Evolutionary conservation across 2,888 invertebrate genomes (phyloP).

Genomic region (Theristus sp.): DNA sequence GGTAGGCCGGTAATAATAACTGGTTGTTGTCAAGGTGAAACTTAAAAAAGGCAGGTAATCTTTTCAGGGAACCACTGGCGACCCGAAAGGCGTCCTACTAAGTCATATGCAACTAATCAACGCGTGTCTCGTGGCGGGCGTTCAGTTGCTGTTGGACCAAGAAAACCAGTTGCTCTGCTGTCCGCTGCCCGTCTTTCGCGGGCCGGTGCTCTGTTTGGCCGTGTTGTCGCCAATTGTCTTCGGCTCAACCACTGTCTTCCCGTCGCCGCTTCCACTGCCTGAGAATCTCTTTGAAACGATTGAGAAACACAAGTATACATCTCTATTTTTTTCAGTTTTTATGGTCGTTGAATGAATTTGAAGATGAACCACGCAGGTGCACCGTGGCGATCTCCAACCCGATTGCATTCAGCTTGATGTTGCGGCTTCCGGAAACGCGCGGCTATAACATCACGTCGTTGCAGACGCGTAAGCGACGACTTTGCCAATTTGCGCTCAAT

Average conservation of each 20-base stretch:
- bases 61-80: slow-evolving; percentile 19
- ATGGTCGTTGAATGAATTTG: too few species aligned
- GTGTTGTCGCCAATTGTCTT: slow-evolving; percentile 20
- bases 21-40: not conserved
- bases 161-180: slow-evolving; percentile 10
- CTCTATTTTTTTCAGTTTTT: too few species aligned
- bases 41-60: not conserved
- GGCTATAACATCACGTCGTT: not conserved
- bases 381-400: not conserved
- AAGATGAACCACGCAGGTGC: not conserved
- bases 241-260: slow-evolving; percentile 18
- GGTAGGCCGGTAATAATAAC: slow-evolving; percentile 8
- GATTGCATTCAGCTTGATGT: not conserved
- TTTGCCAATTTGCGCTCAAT: too few species aligned
- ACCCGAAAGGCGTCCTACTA: slow-evolving; percentile 19
- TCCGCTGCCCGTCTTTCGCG: slow-evolving; percentile 23
- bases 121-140: slow-evolving; percentile 18
- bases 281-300: slow-evolving; percentile 18
- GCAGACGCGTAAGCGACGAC: too few species aligned
- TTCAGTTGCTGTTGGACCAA: slow-evolving; percentile 12
- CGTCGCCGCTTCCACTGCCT: slow-evolving; percentile 24
- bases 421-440: not conserved
- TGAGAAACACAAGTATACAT: slow-evolving; percentile 15
- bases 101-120: slow-evolving; percentile 25
- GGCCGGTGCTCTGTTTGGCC: slow-evolving; percentile 21